A percentile compares a stretch with the other conserved stretches of the same genome.
Conservation (phyloP, 2,113 vertebrate species). For the Channa maculata region DNA sequence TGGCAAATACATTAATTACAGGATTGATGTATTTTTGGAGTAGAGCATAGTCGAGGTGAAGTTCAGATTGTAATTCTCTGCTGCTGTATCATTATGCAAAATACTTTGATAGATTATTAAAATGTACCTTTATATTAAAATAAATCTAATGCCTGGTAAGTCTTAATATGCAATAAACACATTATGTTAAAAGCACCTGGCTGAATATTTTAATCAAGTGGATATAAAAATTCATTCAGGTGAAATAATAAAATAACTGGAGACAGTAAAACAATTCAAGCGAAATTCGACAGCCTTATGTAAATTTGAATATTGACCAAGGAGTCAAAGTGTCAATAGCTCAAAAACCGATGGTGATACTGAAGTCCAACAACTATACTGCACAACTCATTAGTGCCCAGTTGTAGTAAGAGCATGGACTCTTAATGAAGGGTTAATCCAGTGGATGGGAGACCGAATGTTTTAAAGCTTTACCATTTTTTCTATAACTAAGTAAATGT, state of each 20-base stretch:
- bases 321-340: no score
- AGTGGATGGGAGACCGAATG: background rate
- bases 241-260: background rate
- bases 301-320: constrained; percentile 26
- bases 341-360: background rate
- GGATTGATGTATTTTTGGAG: no score
- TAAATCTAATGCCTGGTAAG: background rate
- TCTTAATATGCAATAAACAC: constrained; percentile 1
- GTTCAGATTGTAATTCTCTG: background rate
- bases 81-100: background rate
- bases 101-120: background rate
- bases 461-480: constrained; percentile 6
- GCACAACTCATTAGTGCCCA: constrained; percentile 1
- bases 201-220: background rate
- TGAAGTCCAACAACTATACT: background rate
- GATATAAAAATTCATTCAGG: constrained; percentile 5
- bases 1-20: background rate
- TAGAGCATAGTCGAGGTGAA: no score
- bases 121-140: background rate
- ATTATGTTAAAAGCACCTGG: background rate
- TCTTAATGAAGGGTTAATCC: constrained; percentile 19
- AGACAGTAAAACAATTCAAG: no score
- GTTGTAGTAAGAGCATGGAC: background rate
- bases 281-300: background rate
- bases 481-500: constrained; percentile 20